Conservation (phyloP, 2,113 vertebrate genomes). For the Ancistrus triradiatus region DNA sequence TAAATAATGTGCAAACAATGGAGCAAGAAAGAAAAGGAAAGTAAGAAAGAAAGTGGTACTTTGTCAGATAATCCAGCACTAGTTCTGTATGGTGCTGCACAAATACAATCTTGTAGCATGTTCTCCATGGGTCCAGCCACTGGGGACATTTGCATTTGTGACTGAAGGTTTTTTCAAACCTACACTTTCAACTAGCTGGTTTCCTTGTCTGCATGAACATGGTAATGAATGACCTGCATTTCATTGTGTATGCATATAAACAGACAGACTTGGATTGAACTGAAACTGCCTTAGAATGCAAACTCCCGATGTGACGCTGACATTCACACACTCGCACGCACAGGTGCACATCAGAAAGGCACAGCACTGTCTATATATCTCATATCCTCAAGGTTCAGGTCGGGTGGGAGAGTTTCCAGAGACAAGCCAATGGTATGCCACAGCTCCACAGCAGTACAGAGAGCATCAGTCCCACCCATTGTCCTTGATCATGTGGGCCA, state of each 20-base stretch:
- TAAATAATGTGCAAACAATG: conserved; percentile 36
- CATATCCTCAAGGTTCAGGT: background rate
- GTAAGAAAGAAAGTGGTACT: background rate
- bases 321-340: background rate
- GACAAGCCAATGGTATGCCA: conserved; percentile 14
- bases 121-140: conserved; percentile 37
- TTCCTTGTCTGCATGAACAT: conserved; percentile 1
- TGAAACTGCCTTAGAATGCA: conserved; percentile 9
- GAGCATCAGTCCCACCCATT: conserved; percentile 84
- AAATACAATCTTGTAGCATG: background rate
- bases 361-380: conserved; percentile 21
- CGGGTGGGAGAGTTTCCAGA: conserved; percentile 21
- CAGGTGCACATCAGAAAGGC: background rate
- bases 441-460: background rate
- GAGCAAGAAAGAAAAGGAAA: background rate
- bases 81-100: conserved; percentile 5
- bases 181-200: background rate
- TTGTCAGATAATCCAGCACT: background rate
- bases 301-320: conserved; percentile 16
- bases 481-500: conserved; percentile 92
- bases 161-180: background rate
- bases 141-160: conserved; percentile 25
- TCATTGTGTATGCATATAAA: background rate
- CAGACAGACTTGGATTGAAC: background rate
- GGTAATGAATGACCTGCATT: background rate